A percentile compares a stretch with the other conserved stretches of the same genome.
Evolutionary conservation across 1,140 invertebrate genomes (phyloP).

Genomic region (Cyphomyrmex costatus): DNA sequence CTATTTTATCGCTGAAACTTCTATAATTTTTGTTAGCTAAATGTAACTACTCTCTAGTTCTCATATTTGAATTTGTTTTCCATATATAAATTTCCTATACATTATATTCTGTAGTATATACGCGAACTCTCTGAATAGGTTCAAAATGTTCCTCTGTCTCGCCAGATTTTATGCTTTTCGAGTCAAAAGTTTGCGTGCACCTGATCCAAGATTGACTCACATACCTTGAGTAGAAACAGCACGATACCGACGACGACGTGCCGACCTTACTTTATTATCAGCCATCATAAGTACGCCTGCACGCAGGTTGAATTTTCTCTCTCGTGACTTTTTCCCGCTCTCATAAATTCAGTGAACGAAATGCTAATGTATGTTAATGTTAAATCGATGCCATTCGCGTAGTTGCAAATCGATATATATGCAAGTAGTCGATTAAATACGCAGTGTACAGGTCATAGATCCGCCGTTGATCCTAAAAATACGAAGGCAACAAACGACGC

Average conservation of each 20-base stretch:
- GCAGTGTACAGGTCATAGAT: constrained; percentile 31
- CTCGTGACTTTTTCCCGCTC: constrained; percentile 48
- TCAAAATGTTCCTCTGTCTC: constrained; percentile 42
- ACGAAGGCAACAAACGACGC: constrained; percentile 24
- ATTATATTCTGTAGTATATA: not conserved
- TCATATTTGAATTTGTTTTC: not conserved
- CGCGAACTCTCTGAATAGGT: not conserved
- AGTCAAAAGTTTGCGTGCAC: constrained; percentile 56
- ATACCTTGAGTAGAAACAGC: constrained; percentile 69
- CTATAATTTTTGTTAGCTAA: constrained; percentile 11
- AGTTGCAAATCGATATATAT: constrained; percentile 36
- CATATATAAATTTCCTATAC: constrained; percentile 11
- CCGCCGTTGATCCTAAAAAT: constrained; percentile 20
- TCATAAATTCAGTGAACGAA: constrained; percentile 55
- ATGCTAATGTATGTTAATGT: constrained; percentile 62
- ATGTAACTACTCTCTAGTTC: not conserved
- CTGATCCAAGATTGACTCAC: constrained; percentile 47
- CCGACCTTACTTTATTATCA: constrained; percentile 73
- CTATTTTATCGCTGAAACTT: not conserved
- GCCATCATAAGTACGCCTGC: constrained; percentile 59
- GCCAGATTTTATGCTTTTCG: constrained; percentile 34
- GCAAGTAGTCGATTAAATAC: constrained; percentile 49
- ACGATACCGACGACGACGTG: constrained; percentile 64
- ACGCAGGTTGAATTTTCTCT: constrained; percentile 56
- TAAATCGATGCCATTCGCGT: constrained; percentile 52